A percentile compares a stretch with the other conserved stretches of the same genome.
These are phyloP conservation scores for Heliornis fulica DNA, from an alignment of 2,113 vertebrate species.

Conservation along the genomic window DNA sequence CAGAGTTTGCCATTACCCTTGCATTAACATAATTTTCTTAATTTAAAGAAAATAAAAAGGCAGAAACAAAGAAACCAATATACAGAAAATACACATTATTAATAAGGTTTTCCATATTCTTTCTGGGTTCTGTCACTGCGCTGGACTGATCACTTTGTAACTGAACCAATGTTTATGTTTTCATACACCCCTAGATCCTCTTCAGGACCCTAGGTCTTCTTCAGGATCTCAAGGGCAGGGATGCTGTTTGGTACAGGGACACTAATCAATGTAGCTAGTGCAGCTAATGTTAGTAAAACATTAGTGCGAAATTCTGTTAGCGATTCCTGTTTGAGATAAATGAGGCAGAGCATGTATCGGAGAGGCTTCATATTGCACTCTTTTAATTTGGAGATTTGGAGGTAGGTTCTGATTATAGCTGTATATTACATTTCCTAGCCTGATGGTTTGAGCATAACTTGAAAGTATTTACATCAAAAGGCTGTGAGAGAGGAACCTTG, in stretches of 20 bases:
- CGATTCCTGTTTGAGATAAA: background rate
- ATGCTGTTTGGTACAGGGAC: background rate
- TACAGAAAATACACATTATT: background rate
- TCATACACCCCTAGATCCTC: background rate
- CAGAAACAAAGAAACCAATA: background rate
- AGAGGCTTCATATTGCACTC: background rate
- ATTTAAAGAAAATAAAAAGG: background rate
- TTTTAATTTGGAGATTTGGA: background rate
- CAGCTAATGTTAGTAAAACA: background rate
- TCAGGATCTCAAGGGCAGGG: background rate
- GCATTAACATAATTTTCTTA: background rate
- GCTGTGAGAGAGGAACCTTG: background rate
- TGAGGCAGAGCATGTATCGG: background rate
- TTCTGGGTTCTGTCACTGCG: background rate
- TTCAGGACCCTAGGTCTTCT: background rate
- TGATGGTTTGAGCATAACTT: background rate
- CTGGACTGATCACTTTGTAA: background rate
- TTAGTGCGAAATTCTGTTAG: background rate
- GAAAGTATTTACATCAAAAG: background rate
- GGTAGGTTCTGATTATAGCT: background rate
- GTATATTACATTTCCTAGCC: background rate
- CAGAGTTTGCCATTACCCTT: background rate
- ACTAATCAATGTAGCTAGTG: background rate
- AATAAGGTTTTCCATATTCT: background rate
- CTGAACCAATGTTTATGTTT: rapidly evolving